These are phyloP conservation scores for Rhabdornis inornatus DNA, from an alignment of 2,113 vertebrate genomes.

Conservation along the genomic window DNA sequence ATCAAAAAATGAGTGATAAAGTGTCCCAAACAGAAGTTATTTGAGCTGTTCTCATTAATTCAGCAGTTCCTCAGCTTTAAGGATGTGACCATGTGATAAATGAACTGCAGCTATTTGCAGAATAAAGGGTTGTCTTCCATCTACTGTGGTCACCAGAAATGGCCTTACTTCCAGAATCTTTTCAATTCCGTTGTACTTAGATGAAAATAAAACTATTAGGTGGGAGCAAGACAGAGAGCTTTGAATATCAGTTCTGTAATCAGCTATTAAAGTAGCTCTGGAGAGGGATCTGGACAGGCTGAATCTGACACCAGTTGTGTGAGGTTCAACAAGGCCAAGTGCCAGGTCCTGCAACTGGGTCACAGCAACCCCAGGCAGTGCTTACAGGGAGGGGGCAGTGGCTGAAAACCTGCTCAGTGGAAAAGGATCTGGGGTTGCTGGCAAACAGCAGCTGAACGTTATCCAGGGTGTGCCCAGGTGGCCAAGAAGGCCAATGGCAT, in stretches of 20 bases:
- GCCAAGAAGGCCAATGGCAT: neutral
- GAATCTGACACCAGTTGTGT: neutral
- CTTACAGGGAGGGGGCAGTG: neutral
- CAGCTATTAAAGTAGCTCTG: slow-evolving; percentile 46
- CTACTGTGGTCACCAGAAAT: neutral
- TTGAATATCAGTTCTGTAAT: slow-evolving; percentile 62
- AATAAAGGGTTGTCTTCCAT: slow-evolving; percentile 41
- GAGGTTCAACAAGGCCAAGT: neutral
- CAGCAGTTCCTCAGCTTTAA: neutral
- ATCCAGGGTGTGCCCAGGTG: accelerated
- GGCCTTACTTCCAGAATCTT: slow-evolving; percentile 21
- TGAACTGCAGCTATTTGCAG: slow-evolving; percentile 17
- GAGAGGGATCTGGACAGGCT: neutral
- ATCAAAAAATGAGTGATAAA: neutral
- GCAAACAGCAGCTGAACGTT: accelerated
- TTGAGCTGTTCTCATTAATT: slow-evolving; percentile 31
- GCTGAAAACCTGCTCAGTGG: accelerated
- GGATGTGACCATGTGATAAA: neutral
- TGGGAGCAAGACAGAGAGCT: slow-evolving; percentile 33
- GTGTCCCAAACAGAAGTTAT: neutral
- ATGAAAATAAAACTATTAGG: slow-evolving; percentile 60
- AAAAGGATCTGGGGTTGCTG: neutral
- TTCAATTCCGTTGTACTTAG: neutral
- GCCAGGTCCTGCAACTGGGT: accelerated
- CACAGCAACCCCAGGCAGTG: neutral